Evolutionary conservation across 2,113 vertebrate genomes (phyloP).

Genomic region (Willisornis vidua): DNA sequence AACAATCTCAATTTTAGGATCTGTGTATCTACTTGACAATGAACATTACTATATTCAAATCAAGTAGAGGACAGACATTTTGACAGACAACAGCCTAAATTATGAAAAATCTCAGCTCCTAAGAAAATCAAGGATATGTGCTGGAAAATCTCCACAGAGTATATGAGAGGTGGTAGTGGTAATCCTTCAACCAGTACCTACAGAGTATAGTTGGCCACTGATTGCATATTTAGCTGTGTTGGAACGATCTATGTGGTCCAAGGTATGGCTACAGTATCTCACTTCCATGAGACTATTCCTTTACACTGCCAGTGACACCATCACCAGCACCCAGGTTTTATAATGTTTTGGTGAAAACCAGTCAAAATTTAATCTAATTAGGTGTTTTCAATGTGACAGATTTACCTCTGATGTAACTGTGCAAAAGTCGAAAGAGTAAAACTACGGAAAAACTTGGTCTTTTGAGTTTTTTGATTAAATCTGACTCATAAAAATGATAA

Average conservation of each 20-base stretch:
- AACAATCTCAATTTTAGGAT: neutral
- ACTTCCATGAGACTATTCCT: neutral
- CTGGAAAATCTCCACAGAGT: neutral
- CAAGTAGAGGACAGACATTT: neutral
- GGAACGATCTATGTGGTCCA: too few relatives aligned
- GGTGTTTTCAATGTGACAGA: neutral
- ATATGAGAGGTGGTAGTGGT: neutral
- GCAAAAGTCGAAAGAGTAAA: neutral
- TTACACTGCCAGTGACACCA: too few relatives aligned
- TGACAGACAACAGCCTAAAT: neutral
- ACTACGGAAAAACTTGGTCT: neutral
- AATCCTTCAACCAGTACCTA: neutral
- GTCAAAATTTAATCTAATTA: neutral
- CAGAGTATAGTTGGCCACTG: neutral
- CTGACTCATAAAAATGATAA: neutral
- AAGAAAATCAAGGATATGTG: neutral
- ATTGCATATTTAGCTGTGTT: neutral
- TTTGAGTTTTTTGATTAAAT: slow-evolving; percentile 5
- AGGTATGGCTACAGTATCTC: neutral
- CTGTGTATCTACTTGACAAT: neutral
- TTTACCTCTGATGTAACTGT: neutral
- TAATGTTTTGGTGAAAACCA: neutral
- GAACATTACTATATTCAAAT: neutral
- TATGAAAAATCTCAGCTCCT: neutral
- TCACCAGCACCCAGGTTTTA: neutral